Percentiles rank a stretch among this genome's conserved stretches.
phyloP scores from a whole-genome alignment of 2,797 vertebrate species.

The Poeciliopsis gracilis region DNA sequence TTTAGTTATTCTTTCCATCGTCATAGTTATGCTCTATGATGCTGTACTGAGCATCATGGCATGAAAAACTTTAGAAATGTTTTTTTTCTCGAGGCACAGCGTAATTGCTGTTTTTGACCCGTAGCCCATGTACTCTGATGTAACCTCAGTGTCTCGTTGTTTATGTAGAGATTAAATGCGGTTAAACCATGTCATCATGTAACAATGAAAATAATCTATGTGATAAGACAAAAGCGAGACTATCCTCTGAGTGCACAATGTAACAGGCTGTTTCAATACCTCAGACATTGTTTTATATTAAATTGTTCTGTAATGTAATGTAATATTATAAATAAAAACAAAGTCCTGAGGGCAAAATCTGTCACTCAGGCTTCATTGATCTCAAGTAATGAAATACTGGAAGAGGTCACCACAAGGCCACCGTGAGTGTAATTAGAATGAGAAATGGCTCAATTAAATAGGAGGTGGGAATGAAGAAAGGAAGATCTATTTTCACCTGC shows the following conservation, averaged over 20 bases:
- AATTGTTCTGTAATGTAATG: constrained; percentile 41
- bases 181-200: constrained; percentile 5
- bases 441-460: constrained; percentile 65
- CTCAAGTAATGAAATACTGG: constrained; percentile 63
- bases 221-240: constrained; percentile 34
- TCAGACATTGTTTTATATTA: constrained; percentile 20
- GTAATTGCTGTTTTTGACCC: constrained; percentile 4
- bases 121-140: background rate
- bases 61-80: background rate
- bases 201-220: constrained; percentile 17
- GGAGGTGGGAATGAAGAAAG: constrained; percentile 20
- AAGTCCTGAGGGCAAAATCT: constrained; percentile 37
- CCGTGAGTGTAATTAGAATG: constrained; percentile 63
- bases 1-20: background rate
- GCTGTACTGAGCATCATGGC: background rate
- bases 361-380: constrained; percentile 62
- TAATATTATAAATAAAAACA: constrained; percentile 43
- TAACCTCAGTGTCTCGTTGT: constrained; percentile 1
- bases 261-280: constrained; percentile 30
- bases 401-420: constrained; percentile 53
- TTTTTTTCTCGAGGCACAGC: background rate
- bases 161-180: constrained; percentile 18
- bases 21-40: background rate
- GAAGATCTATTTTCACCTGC: constrained; percentile 5
- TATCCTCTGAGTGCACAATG: constrained; percentile 19